Base-by-base conservation (phyloP, 2,797 vertebrate genomes). In the Oreortyx pictus region DNA sequence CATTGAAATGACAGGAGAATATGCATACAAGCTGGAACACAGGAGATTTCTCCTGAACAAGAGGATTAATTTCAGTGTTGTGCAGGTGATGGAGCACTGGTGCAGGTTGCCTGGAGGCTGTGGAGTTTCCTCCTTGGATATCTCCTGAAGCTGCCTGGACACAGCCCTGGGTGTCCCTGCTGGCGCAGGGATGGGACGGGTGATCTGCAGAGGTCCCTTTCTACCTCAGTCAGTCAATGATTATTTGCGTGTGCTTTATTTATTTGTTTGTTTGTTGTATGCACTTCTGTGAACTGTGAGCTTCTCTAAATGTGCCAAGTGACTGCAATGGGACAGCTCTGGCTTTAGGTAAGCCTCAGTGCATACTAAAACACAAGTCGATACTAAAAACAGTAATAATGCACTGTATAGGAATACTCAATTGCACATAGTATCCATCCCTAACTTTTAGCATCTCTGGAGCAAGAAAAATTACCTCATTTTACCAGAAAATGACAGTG, bases 301-400 rank as follows among this genome's bases (percentile, higher is more conserved):
- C 0, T 0, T 78, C 70, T 89, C 76, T 41, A 61, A 39, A 61
- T 86, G 80, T 71, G 56, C 60, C 59, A 77, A 83, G 72, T 52
- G 73, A 75, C 79, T 87, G 24, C 43, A 89, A 65, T 47, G 43
- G 61, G 79, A 90, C 0, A 1, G 35, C 64, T 90, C 65, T 54
- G 39, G 56, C 66, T 93, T 35, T 39, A 88, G 46, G 61, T 68
- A 90, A 85, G 61, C 54, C 57, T 80, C 49, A 60, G 60, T 59
- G 41, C 82, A 65, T 77, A 86, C 86, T 77, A 90, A 87, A 90
- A 50, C 16, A 89, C 49, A 71, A 88, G 39, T 14, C 70, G 15
- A 62, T 47, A 46, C 33, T 84, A 67, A 29, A 65, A 81, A 56
- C 46, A 17, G 82, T 75, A 75, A 82, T 74, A 85, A 86, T 54